phyloP scores from a whole-genome alignment of 2,888 invertebrate species.

The Axea sp. region DNA sequence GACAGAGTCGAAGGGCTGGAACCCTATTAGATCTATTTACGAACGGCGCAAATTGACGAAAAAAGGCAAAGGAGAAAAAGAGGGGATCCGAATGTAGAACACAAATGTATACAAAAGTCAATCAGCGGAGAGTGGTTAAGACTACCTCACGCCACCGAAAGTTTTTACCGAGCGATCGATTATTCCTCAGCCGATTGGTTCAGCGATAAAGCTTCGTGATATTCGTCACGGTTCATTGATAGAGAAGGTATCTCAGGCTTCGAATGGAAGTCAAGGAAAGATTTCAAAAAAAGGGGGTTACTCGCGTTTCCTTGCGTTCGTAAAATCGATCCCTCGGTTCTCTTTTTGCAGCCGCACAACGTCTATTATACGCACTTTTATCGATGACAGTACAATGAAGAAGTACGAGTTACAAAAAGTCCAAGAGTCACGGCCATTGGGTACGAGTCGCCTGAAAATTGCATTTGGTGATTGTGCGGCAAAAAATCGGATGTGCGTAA shows the following conservation, averaged over 20 bases:
- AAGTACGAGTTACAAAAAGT: slow-evolving; percentile 40
- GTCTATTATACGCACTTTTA: slow-evolving; percentile 58
- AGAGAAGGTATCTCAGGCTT: slow-evolving; percentile 53
- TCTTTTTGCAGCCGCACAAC: slow-evolving; percentile 33
- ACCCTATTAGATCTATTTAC: slow-evolving; percentile 27
- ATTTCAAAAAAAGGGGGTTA: slow-evolving; percentile 44
- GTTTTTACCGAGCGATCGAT: slow-evolving; percentile 54
- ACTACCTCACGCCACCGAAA: slow-evolving; percentile 52
- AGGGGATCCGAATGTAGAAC: slow-evolving; percentile 38
- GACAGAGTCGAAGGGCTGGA: not conserved
- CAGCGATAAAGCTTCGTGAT: slow-evolving; percentile 55
- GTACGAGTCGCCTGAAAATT: slow-evolving; percentile 11
- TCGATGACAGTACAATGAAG: slow-evolving; percentile 61
- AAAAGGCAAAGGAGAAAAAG: slow-evolving; percentile 1
- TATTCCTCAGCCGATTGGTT: slow-evolving; percentile 52
- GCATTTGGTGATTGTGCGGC: not conserved
- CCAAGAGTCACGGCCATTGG: slow-evolving; percentile 34
- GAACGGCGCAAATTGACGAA: slow-evolving; percentile 8
- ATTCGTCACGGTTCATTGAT: slow-evolving; percentile 62
- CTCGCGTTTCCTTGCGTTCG: slow-evolving; percentile 52
- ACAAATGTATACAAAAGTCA: slow-evolving; percentile 56
- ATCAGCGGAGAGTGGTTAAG: slow-evolving; percentile 43
- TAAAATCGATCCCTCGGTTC: slow-evolving; percentile 35
- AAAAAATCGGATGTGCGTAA: slow-evolving; percentile 13
- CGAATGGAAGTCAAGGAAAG: slow-evolving; percentile 63